A percentile compares a stretch with the other conserved stretches of the same genome.
Evolutionary conservation across 37 sponge, comb jelly and placozoan species (phyloP).

Genomic region (Bolinopsis microptera): DNA sequence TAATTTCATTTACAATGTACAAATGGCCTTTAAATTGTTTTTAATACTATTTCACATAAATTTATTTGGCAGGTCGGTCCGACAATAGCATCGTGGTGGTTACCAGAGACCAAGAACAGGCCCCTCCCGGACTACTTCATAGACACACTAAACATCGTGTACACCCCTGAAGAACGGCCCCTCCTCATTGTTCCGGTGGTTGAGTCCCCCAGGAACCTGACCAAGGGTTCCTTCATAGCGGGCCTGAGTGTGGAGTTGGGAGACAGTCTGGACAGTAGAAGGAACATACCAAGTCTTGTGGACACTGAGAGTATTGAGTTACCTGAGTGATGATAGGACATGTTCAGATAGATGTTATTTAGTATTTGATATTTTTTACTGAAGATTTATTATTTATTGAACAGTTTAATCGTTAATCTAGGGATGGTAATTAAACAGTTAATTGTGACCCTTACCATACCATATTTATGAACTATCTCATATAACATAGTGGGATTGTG

Average conservation of each 20-base stretch:
- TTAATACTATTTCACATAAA: background rate
- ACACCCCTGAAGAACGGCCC: background rate
- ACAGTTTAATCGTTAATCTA: too few relatives aligned
- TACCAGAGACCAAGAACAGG: conserved; percentile 6
- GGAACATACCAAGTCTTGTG: background rate
- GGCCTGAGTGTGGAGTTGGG: background rate
- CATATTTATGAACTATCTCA: too few relatives aligned
- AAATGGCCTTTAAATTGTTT: background rate
- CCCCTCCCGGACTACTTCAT: conserved; percentile 17
- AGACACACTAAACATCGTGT: conserved; percentile 24
- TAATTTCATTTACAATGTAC: background rate
- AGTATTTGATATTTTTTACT: too few relatives aligned
- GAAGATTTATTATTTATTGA: too few relatives aligned
- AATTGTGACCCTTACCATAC: too few relatives aligned
- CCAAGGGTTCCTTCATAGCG: background rate
- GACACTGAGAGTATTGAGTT: background rate
- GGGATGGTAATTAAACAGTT: too few relatives aligned
- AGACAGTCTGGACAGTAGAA: background rate
- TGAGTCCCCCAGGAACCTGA: background rate
- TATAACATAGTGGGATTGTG: too few relatives aligned
- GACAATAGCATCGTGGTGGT: conserved; percentile 29
- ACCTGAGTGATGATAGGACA: background rate
- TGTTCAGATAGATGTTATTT: too few relatives aligned
- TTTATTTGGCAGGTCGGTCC: background rate
- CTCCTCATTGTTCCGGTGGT: background rate